A percentile compares a stretch with the other conserved stretches of the same genome.
Evolutionary conservation across 2,113 vertebrate species (phyloP).

Genomic region (Clarias magur): DNA sequence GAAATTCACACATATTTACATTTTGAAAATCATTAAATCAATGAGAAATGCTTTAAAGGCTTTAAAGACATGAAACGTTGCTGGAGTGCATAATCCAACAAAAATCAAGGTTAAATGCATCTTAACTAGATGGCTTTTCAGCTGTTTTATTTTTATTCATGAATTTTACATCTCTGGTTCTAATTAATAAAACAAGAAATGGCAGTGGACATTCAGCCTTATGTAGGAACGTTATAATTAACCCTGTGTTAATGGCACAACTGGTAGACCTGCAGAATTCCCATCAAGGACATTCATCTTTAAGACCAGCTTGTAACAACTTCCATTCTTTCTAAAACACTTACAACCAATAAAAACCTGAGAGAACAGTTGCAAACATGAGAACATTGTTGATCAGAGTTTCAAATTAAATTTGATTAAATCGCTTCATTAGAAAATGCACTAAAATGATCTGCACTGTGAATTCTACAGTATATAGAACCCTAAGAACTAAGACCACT

Average conservation of each 20-base stretch:
- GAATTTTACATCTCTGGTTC: slow-evolving; percentile 22
- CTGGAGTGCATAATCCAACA: slow-evolving; percentile 32
- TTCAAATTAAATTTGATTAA: background rate
- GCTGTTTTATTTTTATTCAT: slow-evolving; percentile 51
- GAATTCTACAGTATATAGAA: background rate
- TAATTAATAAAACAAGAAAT: slow-evolving; percentile 55
- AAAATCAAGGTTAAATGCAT: slow-evolving; percentile 63
- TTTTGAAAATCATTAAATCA: slow-evolving; percentile 41
- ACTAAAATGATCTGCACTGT: background rate
- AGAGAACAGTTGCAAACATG: background rate
- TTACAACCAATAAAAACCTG: background rate
- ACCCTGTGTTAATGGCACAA: slow-evolving; percentile 5
- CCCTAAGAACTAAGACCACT: background rate
- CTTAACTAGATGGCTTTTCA: slow-evolving; percentile 60
- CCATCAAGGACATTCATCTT: slow-evolving; percentile 42
- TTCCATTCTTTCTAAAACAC: slow-evolving; percentile 12
- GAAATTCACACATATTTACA: background rate
- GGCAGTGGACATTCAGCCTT: slow-evolving; percentile 52
- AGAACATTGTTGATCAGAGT: background rate
- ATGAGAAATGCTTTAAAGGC: slow-evolving; percentile 11
- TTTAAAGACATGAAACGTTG: background rate
- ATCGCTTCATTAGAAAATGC: background rate
- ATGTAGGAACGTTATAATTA: slow-evolving; percentile 49
- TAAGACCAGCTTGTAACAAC: slow-evolving; percentile 14
- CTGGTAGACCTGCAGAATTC: slow-evolving; percentile 2